Evolutionary conservation across 2,888 invertebrate genomes (phyloP).

Genomic region (Papilio protenor): DNA sequence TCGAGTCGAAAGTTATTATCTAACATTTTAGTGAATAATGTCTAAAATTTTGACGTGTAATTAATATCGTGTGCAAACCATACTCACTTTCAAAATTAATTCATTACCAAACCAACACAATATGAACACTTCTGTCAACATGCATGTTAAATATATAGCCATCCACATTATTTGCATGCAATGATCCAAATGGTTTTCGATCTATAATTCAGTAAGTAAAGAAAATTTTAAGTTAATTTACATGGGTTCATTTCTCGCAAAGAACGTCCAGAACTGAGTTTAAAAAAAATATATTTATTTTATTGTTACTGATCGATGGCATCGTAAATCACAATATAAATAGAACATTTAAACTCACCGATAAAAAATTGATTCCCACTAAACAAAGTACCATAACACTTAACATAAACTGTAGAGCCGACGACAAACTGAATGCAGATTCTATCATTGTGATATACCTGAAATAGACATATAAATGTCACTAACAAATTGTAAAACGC

Average conservation of each 20-base stretch:
- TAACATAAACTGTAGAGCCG: constrained; percentile 79
- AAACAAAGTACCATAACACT: constrained; percentile 81
- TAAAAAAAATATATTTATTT: background rate
- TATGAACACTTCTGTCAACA: constrained; percentile 81
- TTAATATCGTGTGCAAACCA: background rate
- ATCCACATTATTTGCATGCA: constrained; percentile 81
- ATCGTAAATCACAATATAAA: background rate
- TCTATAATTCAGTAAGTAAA: constrained; percentile 60
- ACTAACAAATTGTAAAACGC: background rate
- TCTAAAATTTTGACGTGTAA: too few relatives aligned
- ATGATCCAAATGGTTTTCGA: constrained; percentile 76
- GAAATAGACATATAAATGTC: constrained; percentile 53
- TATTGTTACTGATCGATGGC: background rate
- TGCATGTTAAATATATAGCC: constrained; percentile 79
- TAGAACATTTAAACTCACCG: constrained; percentile 59
- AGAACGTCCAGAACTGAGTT: background rate
- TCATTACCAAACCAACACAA: constrained; percentile 81
- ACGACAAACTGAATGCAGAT: constrained; percentile 77
- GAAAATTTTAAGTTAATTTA: constrained; percentile 44
- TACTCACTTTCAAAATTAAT: constrained; percentile 75
- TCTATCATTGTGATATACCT: constrained; percentile 81
- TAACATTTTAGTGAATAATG: too few relatives aligned
- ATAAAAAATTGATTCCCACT: constrained; percentile 78
- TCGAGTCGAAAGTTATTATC: too few relatives aligned
- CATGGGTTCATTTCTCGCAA: background rate